Evolutionary conservation across 1,140 invertebrate genomes (phyloP).

Genomic region (Lepidurus couesii): DNA sequence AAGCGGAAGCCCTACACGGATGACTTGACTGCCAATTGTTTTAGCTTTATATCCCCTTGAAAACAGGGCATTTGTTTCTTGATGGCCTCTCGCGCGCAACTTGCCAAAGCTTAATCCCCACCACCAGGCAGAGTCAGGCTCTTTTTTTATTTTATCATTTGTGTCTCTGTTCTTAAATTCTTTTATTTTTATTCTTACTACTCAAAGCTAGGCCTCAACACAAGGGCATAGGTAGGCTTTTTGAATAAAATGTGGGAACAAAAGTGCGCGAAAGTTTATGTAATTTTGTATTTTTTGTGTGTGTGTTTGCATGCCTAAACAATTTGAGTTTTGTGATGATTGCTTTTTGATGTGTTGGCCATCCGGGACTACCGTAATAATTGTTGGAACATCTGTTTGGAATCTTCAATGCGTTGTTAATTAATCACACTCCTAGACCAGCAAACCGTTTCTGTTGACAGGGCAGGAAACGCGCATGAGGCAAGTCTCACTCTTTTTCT

Average conservation of each 20-base stretch:
- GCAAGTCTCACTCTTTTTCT: background rate
- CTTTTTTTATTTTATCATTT: background rate
- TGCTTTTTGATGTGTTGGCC: constrained; percentile 8
- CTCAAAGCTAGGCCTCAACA: background rate
- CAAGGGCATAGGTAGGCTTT: background rate
- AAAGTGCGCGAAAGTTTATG: background rate
- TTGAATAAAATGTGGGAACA: background rate
- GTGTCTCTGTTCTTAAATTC: too few relatives aligned
- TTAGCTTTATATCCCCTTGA: background rate
- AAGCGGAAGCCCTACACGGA: constrained; percentile 20
- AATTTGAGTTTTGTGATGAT: constrained; percentile 10
- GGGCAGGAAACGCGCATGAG: background rate
- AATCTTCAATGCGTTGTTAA: background rate
- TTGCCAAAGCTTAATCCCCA: background rate
- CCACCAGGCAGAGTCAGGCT: background rate
- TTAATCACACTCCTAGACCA: constrained; percentile 2
- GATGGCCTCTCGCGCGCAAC: background rate
- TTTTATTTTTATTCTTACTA: too few relatives aligned
- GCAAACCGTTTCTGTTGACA: constrained; percentile 9
- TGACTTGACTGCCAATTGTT: constrained; percentile 22
- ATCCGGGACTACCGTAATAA: too few relatives aligned
- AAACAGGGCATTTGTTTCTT: background rate
- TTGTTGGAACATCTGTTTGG: background rate
- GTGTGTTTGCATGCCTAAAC: background rate
- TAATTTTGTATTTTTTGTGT: background rate